These are phyloP conservation scores for Ramphastos sulfuratus DNA, from an alignment of 2,113 vertebrate genomes.

Conservation along the genomic window DNA sequence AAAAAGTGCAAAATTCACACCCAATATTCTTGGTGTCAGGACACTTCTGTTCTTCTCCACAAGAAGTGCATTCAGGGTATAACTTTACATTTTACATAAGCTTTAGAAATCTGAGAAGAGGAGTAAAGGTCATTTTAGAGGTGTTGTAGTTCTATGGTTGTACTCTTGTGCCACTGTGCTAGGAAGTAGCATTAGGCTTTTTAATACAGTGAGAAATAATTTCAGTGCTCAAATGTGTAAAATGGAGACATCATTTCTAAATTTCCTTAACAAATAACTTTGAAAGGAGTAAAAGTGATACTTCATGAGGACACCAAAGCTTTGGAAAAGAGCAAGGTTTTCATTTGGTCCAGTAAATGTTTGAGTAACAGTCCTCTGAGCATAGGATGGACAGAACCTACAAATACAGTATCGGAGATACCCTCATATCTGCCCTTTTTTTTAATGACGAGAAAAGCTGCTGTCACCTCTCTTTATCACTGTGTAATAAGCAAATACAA, in stretches of 20 bases:
- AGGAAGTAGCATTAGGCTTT: background rate
- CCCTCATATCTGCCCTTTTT: background rate
- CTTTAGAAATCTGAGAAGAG: background rate
- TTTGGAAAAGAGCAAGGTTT: background rate
- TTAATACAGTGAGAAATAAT: background rate
- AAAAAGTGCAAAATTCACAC: background rate
- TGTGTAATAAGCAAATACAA: background rate
- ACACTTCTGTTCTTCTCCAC: background rate
- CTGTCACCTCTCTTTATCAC: background rate
- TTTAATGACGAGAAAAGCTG: background rate
- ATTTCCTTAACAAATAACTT: background rate
- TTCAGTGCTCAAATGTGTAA: background rate
- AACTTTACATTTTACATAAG: background rate
- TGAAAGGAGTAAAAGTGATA: background rate
- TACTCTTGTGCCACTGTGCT: background rate
- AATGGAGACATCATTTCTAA: background rate
- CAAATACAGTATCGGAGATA: background rate
- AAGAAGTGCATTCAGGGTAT: background rate
- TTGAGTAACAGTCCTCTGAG: background rate
- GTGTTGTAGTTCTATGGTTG: background rate
- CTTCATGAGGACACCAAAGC: background rate
- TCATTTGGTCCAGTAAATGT: background rate
- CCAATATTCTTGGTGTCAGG: background rate
- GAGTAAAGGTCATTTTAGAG: background rate
- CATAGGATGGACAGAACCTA: background rate